These are phyloP conservation scores for Argynnis bischoffii DNA, from an alignment of 2,888 invertebrate genomes.

Conservation along the genomic window DNA sequence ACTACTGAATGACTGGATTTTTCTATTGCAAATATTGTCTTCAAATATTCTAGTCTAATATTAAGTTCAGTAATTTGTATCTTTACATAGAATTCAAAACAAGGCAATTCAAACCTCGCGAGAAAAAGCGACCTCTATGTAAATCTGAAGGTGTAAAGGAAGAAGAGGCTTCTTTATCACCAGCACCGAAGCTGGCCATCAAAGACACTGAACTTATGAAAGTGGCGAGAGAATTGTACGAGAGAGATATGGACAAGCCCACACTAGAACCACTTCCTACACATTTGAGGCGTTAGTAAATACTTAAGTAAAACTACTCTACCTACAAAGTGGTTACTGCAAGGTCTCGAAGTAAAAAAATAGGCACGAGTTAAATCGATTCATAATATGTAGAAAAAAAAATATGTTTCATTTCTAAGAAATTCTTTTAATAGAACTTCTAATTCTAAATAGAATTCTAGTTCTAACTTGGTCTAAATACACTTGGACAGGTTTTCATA, in stretches of 20 bases:
- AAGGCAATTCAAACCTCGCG: constrained; percentile 63
- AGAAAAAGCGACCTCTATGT: constrained; percentile 56
- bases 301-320: not conserved
- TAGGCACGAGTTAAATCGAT: too few relatives aligned
- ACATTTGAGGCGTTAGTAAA: constrained; percentile 64
- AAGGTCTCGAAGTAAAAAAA: too few relatives aligned
- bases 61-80: not conserved
- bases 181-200: constrained; percentile 60
- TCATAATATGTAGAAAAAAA: too few relatives aligned
- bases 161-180: constrained; percentile 40
- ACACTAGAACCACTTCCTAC: constrained; percentile 66
- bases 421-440: too few relatives aligned
- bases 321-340: too few relatives aligned
- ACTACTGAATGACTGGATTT: too few relatives aligned
- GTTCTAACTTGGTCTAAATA: too few relatives aligned
- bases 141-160: constrained; percentile 41
- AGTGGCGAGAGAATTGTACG: constrained; percentile 64
- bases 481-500: too few relatives aligned
- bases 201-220: constrained; percentile 77
- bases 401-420: too few relatives aligned
- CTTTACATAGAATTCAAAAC: constrained; percentile 59
- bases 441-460: too few relatives aligned
- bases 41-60: too few relatives aligned
- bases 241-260: constrained; percentile 58
- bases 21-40: too few relatives aligned